Percentiles rank a stretch among this genome's conserved stretches.
phyloP scores from a whole-genome alignment of 1,140 invertebrate species.

The Lamellibrachia luymesi region DNA sequence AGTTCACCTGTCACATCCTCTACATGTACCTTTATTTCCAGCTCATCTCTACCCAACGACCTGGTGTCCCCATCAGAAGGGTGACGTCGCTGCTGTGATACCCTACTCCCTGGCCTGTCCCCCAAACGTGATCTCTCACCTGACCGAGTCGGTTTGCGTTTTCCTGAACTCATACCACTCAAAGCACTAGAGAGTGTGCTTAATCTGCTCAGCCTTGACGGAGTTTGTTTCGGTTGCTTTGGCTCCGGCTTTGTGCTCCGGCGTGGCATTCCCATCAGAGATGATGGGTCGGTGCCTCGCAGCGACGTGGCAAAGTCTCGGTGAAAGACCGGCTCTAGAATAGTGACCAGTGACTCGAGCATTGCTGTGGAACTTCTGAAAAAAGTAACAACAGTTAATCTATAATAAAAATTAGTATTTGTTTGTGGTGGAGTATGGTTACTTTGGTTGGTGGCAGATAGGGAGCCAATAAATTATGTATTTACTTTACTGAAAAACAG shows the following conservation, averaged over 20 bases:
- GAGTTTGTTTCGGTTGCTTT: background rate
- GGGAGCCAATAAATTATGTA: background rate
- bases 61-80: background rate
- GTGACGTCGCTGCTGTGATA: background rate
- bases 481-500: background rate
- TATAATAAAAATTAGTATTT: no score
- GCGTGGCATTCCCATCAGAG: background rate
- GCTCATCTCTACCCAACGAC: background rate
- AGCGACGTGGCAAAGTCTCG: slow-evolving; percentile 42
- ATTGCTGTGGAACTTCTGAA: slow-evolving; percentile 40
- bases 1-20: background rate
- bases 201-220: background rate
- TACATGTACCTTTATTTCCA: background rate
- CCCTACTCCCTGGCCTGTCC: background rate
- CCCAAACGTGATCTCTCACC: background rate
- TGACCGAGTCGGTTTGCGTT: background rate
- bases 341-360: slow-evolving; percentile 47
- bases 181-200: background rate
- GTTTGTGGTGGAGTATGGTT: no score
- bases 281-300: slow-evolving; percentile 36
- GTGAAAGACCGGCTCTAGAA: slow-evolving; percentile 48
- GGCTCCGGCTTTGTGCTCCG: background rate
- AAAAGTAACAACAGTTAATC: slow-evolving; percentile 7
- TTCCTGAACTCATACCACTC: background rate
- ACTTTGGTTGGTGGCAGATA: background rate